These are phyloP conservation scores for Urechis unicinctus DNA, from an alignment of 2,888 invertebrate genomes.

Conservation along the genomic window DNA sequence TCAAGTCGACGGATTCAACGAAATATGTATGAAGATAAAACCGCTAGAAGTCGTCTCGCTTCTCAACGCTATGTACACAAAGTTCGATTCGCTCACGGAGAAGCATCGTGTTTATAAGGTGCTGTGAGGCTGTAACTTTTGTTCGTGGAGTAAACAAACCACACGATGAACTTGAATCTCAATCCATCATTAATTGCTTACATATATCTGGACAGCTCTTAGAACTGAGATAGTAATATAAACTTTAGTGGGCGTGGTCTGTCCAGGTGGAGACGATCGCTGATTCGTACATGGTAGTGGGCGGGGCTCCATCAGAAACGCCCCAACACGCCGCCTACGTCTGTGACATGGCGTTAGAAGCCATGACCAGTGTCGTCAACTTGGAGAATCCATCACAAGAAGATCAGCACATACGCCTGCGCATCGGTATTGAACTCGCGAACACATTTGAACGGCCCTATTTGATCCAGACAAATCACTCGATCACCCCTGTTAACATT, in stretches of 20 bases:
- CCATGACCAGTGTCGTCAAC: slow-evolving; percentile 87
- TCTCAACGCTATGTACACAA: slow-evolving; percentile 84
- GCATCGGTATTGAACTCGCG: too few species aligned
- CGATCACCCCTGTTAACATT: too few species aligned
- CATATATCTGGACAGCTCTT: too few species aligned
- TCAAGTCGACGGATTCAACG: slow-evolving; percentile 93
- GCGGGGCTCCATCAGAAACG: slow-evolving; percentile 86
- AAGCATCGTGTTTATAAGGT: slow-evolving; percentile 89
- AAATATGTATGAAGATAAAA: slow-evolving; percentile 85
- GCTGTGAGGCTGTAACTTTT: slow-evolving; percentile 36
- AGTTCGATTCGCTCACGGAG: slow-evolving; percentile 86
- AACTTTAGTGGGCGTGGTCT: slow-evolving; percentile 9
- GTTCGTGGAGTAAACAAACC: too few species aligned
- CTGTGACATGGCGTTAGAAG: slow-evolving; percentile 79
- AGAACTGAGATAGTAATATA: too few species aligned
- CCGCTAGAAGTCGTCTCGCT: slow-evolving; percentile 95
- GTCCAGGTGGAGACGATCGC: slow-evolving; percentile 96
- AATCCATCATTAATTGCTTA: too few species aligned
- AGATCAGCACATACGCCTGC: background rate
- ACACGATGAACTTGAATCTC: too few species aligned
- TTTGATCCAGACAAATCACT: too few species aligned
- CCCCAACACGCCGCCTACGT: slow-evolving; percentile 74
- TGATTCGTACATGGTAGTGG: slow-evolving; percentile 96
- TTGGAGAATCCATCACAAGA: slow-evolving; percentile 76
- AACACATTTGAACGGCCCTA: too few species aligned